Evolutionary conservation across 2,888 invertebrate species (phyloP), one percentile per base, ranked within the genome.

Genomic region (Thumatha senex): DNA sequence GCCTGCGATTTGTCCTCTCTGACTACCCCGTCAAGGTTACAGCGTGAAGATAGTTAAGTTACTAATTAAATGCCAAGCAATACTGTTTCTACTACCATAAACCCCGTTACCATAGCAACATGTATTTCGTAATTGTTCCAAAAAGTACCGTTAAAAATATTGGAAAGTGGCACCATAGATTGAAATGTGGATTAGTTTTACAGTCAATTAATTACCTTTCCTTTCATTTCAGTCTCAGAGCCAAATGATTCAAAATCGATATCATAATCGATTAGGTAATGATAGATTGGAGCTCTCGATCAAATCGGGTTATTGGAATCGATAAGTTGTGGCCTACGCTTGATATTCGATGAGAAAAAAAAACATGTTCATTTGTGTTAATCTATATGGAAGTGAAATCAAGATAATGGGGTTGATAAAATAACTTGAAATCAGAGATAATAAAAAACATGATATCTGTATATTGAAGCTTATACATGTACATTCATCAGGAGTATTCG

Each of bases 161-260:
- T 63, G 50, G 54, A 66, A 69, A 66, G 63, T 15, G n/a, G 38
- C 35, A 48, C 36, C 44, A n/a, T 33, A 51, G 66, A 67, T 67
- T 59, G 45, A 54, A 50, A 44, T 47, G 4, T 46, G 13, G 64
- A 67, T 61, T 58, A 54, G 14, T 46, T 51, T 46, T 12, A 45
- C 44, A 40, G 56, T 48, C 44, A 42, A 56, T 48, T 66, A 69
- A 67, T 70, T 51, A 58, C 52, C 64, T 69, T 61, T 69, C 61
- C 42, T 54, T 61, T 57, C 38, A 41, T 49, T 54, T 33, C 7
- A 46, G 29, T 39, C 40, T 66, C 43, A 57, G 43, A 57, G 55
- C 46, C 41, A 46, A 34, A 55, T 58, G 51, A 67, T 67, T 63
- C 61, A 54, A 58, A 46, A 43, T 46, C 43, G 46, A 60, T 54